These are phyloP conservation scores for Mesocricetus auratus DNA, from an alignment of 2,113 vertebrate genomes.

Conservation along the genomic window DNA sequence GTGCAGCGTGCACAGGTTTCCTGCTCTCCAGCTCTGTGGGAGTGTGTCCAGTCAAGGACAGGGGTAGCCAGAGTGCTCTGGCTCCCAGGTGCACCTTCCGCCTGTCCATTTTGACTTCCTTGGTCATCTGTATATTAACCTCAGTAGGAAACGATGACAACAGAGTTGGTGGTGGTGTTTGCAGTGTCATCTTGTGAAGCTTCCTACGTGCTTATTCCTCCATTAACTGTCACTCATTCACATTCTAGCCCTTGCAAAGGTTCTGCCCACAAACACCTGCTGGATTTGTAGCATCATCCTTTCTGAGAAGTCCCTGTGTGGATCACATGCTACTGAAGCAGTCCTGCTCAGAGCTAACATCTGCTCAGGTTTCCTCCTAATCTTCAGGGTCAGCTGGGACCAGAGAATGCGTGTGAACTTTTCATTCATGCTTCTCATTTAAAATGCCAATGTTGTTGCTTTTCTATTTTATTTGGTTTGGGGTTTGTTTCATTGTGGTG, in stretches of 20 bases:
- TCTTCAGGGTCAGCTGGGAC: background rate
- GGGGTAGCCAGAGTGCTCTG: background rate
- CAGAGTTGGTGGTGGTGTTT: background rate
- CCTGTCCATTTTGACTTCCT: background rate
- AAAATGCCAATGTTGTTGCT: background rate
- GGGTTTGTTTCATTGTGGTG: background rate
- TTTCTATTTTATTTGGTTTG: background rate
- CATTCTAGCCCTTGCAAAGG: background rate
- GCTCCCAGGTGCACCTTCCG: background rate
- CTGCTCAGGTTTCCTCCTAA: background rate
- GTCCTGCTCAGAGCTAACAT: background rate
- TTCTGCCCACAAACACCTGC: background rate
- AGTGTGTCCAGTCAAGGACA: background rate
- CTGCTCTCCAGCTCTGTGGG: background rate
- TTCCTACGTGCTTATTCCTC: background rate
- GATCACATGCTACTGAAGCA: background rate
- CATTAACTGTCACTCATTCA: background rate
- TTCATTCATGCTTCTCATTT: background rate
- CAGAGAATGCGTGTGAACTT: background rate
- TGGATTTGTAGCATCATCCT: background rate
- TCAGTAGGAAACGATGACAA: background rate
- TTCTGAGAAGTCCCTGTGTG: background rate
- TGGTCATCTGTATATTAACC: background rate
- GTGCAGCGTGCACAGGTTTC: background rate
- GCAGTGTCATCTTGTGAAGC: background rate